Evolutionary conservation across 2,113 vertebrate species (phyloP).

Genomic region (Charadrius vociferus): DNA sequence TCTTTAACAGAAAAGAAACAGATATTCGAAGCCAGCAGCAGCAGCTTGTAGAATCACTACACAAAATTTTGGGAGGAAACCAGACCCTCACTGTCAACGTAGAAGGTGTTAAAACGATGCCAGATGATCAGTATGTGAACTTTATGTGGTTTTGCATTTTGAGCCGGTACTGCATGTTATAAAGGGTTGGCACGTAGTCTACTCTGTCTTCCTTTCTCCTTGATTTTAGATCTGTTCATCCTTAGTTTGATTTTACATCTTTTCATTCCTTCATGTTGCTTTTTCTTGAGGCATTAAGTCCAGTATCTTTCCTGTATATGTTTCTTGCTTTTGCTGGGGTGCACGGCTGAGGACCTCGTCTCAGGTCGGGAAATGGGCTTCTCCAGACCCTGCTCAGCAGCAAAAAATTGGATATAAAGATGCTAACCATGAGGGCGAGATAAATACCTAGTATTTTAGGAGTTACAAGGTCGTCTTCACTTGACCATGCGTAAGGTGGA

Average conservation of each 20-base stretch:
- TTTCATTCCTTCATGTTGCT: background rate
- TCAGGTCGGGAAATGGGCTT: background rate
- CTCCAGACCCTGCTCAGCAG: background rate
- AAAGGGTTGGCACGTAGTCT: background rate
- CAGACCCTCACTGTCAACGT: conserved; percentile 92
- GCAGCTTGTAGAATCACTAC: conserved; percentile 93
- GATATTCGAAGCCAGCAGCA: conserved; percentile 93
- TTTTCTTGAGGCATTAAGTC: background rate
- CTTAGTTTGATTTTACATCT: background rate
- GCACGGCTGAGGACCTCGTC: background rate
- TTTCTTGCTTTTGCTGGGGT: background rate
- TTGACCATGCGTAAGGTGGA: background rate
- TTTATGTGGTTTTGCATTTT: background rate
- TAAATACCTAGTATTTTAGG: background rate
- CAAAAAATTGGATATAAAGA: background rate
- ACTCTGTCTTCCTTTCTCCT: background rate
- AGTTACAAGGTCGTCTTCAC: background rate
- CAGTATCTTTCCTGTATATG: background rate
- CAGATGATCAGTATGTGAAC: conserved; percentile 91
- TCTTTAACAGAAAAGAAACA: conserved; percentile 90
- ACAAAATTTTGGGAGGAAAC: conserved; percentile 91
- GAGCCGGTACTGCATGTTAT: background rate
- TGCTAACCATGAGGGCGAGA: background rate
- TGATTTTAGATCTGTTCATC: background rate
- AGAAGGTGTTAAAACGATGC: conserved; percentile 91